These are phyloP conservation scores for Ormia ochracea DNA, from an alignment of 2,888 invertebrate species.

Conservation along the genomic window DNA sequence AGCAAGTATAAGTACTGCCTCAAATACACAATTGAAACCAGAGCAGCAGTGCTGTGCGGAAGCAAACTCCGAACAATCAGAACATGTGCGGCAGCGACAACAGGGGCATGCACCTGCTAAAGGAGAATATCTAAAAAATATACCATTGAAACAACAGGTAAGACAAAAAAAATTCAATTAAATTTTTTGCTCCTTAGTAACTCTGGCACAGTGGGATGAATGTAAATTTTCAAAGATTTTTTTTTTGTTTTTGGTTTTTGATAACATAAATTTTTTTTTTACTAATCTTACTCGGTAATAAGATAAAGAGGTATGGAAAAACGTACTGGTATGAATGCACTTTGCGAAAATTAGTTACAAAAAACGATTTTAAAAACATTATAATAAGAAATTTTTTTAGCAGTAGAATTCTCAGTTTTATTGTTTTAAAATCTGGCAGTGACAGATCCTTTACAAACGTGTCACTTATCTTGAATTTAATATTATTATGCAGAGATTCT, in stretches of 20 bases:
- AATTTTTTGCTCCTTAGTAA: background rate
- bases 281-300: no score
- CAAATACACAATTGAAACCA: conserved; percentile 35
- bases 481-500: no score
- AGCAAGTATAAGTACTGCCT: conserved; percentile 56
- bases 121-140: conserved; percentile 42
- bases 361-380: no score
- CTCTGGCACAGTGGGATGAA: conserved; percentile 10
- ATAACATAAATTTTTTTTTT: background rate
- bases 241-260: background rate
- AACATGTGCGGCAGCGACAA: conserved; percentile 3
- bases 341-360: no score
- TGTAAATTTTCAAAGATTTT: background rate
- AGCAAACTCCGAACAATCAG: conserved; percentile 38
- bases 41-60: conserved; percentile 35
- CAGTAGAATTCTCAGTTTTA: no score
- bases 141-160: conserved; percentile 52
- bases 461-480: no score
- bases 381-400: no score
- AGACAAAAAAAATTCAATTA: conserved; percentile 2
- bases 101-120: background rate
- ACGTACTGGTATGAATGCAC: no score
- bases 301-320: no score
- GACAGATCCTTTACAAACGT: no score
- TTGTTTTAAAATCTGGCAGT: no score